Percentiles rank a stretch among this genome's conserved stretches.
Conservation (phyloP, 2,113 vertebrate genomes). For the Charina bottae region DNA sequence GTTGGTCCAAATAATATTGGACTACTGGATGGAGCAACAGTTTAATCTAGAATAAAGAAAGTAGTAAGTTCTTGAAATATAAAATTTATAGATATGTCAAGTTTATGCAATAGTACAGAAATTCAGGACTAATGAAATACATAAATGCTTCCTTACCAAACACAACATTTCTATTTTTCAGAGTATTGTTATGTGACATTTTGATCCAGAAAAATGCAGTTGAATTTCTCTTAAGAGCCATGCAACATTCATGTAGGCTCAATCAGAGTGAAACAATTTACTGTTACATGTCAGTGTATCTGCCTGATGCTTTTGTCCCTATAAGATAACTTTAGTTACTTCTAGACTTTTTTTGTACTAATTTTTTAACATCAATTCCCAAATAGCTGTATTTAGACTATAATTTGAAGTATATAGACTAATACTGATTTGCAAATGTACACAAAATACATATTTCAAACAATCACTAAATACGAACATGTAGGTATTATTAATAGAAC, state of each 20-base stretch:
- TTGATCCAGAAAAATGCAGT: background rate
- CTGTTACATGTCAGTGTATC: background rate
- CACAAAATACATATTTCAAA: background rate
- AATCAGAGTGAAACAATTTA: background rate
- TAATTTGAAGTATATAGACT: background rate
- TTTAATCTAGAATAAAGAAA: background rate
- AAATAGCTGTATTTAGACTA: background rate
- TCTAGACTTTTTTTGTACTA: too few relatives aligned
- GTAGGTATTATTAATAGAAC: background rate
- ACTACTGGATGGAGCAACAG: background rate
- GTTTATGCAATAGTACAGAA: background rate
- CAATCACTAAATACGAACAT: background rate
- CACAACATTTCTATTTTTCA: background rate
- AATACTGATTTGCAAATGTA: background rate
- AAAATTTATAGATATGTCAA: background rate
- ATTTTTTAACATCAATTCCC: background rate
- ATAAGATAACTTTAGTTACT: background rate
- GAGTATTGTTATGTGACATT: background rate
- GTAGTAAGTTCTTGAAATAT: background rate
- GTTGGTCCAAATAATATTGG: background rate
- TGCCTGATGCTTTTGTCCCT: background rate
- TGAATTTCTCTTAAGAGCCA: background rate
- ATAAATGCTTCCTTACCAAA: background rate
- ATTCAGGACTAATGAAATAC: background rate
- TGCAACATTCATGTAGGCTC: background rate